Base-by-base conservation (phyloP, 1,140 invertebrate species). In the Lepidotrigona ventralis region DNA sequence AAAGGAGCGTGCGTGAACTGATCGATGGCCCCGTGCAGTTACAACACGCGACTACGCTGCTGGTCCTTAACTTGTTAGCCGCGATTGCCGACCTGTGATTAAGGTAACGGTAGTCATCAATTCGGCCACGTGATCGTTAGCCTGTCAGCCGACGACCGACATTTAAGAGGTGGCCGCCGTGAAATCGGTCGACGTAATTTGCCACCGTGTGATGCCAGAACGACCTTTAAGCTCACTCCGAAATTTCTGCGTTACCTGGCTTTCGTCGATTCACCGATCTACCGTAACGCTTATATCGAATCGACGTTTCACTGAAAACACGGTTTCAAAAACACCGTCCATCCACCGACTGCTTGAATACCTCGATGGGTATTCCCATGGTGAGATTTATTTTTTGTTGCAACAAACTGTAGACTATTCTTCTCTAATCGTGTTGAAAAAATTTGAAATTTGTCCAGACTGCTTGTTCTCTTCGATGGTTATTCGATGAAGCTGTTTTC, bases 61-160 rank as follows among this genome's bases (percentile, higher is more conserved):
- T 74, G 70, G 60, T 88, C 76, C 85, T 89, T 88, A 88, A 89
- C 88, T 89, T 88, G 88, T 89, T 89, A 89, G 88, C 88, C 85
- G 81, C 83, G 78, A 90, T 81, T 69, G 89, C 89, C 88, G 88
- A 88, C 87, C 87, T 88, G 88, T 89, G 89, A 90, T 90, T 90
- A 90, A 90, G 88, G 86, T 90, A 90, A 90, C 89, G 89, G 89
- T 90, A 90, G 86, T 89, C 86, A 88, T 90, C 88, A 86, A 88
- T 89, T 89, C 81, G 87, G 87, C 87, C 87, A 86, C 88, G 88
- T 89, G 89, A 90, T 90, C 88, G 86, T 89, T 89, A 89, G 85
- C 82, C 86, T 87, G 88, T 89, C 84, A 88, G 88, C 85, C 83
- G 88, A 89, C 89, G 89, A 86, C 88, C 89, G 88, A 90, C 88